Evolutionary conservation across 2,888 invertebrate species (phyloP).

Genomic region (Leptopilina syphax): DNA sequence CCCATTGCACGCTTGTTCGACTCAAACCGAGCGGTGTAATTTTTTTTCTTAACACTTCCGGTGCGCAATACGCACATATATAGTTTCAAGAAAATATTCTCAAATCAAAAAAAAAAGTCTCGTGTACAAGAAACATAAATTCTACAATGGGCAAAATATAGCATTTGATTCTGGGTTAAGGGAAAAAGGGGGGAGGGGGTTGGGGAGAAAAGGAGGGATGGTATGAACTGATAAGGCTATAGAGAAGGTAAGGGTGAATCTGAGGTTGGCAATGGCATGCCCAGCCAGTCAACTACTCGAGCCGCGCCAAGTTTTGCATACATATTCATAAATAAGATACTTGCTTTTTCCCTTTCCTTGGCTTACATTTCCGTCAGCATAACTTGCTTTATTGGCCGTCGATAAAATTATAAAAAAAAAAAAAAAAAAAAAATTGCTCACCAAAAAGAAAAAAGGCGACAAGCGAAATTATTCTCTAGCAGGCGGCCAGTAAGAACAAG

Average conservation of each 20-base stretch:
- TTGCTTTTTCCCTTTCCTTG: constrained; percentile 49
- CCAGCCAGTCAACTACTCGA: constrained; percentile 47
- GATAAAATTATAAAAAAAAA: constrained; percentile 49
- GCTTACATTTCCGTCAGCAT: constrained; percentile 51
- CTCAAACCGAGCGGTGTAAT: too few relatives aligned
- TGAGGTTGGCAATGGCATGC: constrained; percentile 4
- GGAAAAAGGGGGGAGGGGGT: not conserved
- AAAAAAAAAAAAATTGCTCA: not conserved
- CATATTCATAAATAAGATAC: constrained; percentile 73
- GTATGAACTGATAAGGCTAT: not conserved
- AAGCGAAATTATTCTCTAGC: too few relatives aligned
- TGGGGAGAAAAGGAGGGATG: not conserved
- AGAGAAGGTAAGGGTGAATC: not conserved
- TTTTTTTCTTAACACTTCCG: too few relatives aligned
- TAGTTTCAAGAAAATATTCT: too few relatives aligned
- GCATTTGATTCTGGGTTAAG: constrained; percentile 1
- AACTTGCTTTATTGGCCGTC: constrained; percentile 54
- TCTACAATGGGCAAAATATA: too few relatives aligned
- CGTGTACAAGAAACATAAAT: too few relatives aligned
- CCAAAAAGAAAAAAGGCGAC: not conserved
- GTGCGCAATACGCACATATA: too few relatives aligned
- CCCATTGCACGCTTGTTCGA: too few relatives aligned
- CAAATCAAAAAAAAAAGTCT: too few relatives aligned
- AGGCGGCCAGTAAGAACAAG: too few relatives aligned
- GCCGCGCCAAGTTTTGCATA: constrained; percentile 56